Conservation (phyloP, 1,140 invertebrate genomes). For the Drosophila azteca region DNA sequence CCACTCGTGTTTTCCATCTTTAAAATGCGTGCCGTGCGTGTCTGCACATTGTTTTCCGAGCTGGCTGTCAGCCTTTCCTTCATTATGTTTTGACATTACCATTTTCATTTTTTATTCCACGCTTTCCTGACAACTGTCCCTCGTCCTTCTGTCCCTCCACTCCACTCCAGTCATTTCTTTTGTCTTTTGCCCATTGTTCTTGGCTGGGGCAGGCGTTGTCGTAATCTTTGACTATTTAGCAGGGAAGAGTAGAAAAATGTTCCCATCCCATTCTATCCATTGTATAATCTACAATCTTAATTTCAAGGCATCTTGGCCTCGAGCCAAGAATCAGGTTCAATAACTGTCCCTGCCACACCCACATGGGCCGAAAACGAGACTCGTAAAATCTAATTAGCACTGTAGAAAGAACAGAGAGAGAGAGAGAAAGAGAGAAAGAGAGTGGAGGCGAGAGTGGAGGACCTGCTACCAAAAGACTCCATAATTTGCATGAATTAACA, state of each 20-base stretch:
- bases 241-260: no score
- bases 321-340: conserved; percentile 48
- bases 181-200: conserved; percentile 35
- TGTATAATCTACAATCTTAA: conserved; percentile 9
- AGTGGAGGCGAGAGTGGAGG: not conserved
- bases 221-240: conserved; percentile 1
- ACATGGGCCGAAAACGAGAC: conserved; percentile 9
- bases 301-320: conserved; percentile 14
- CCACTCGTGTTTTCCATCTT: not conserved
- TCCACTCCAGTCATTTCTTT: not conserved
- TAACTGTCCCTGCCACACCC: conserved; percentile 38
- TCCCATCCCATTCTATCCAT: no score
- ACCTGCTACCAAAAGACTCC: conserved; percentile 32
- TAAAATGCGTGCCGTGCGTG: conserved; percentile 1
- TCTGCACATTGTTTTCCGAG: conserved; percentile 1
- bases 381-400: conserved; percentile 69
- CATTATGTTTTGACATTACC: conserved; percentile 21
- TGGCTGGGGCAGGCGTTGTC: not conserved
- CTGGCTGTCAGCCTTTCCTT: conserved; percentile 9
- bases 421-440: no score
- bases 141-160: not conserved
- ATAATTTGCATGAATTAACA: conserved; percentile 57
- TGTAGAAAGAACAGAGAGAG: no score
- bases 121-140: conserved; percentile 12
- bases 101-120: conserved; percentile 37